Evolutionary conservation across 2,113 vertebrate species (phyloP).

Genomic region (Thomomys bottae): DNA sequence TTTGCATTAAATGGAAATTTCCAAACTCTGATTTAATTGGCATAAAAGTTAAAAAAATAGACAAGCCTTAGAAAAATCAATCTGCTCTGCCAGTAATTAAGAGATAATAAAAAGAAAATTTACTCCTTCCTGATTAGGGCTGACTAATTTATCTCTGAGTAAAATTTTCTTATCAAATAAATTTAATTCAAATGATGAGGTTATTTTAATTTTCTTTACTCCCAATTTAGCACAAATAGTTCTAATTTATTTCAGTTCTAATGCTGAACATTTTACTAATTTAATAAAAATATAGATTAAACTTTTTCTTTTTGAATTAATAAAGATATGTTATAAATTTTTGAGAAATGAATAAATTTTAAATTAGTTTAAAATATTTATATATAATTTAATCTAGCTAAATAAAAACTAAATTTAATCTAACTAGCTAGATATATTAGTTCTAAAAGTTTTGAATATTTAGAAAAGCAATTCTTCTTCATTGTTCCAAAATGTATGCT

Average conservation of each 20-base stretch:
- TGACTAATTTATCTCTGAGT: slow-evolving; percentile 5
- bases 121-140: background rate
- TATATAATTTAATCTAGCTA: background rate
- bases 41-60: background rate
- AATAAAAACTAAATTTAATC: background rate
- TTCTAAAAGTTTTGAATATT: background rate
- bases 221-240: slow-evolving; percentile 5
- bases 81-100: background rate
- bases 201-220: background rate
- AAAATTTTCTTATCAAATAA: slow-evolving; percentile 4
- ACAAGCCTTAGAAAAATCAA: background rate
- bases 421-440: too few relatives aligned
- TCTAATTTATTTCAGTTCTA: background rate
- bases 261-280: background rate
- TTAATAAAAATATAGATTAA: background rate
- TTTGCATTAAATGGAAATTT: background rate
- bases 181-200: background rate
- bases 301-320: slow-evolving; percentile 24
- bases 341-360: background rate
- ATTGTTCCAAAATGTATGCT: background rate
- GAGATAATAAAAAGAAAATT: background rate
- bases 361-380: background rate
- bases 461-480: slow-evolving; percentile 15
- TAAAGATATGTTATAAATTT: background rate
- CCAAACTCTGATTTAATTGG: background rate